Evolutionary conservation across 2,797 vertebrate genomes (phyloP).

Genomic region (Pampus argenteus): DNA sequence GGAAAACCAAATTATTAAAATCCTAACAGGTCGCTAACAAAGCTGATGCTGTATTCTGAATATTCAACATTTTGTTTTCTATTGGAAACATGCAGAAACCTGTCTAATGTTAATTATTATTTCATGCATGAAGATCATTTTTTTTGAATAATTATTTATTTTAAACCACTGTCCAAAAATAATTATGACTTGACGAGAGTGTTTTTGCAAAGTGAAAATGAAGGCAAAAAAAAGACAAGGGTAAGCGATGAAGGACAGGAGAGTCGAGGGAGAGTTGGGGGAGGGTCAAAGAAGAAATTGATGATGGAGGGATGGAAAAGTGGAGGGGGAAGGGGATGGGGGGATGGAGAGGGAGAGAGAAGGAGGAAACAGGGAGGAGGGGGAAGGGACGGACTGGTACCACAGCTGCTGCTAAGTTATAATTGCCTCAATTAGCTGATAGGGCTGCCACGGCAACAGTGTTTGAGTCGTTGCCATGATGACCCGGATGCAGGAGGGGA

Average conservation of each 20-base stretch:
- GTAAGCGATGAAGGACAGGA: background rate
- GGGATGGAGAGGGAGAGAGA: conserved; percentile 35
- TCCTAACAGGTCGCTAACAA: background rate
- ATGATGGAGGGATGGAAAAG: conserved; percentile 37
- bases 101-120: background rate
- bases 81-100: background rate
- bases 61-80: background rate
- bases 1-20: background rate
- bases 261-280: conserved; percentile 7
- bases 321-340: conserved; percentile 37
- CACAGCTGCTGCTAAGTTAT: conserved; percentile 73
- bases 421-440: conserved; percentile 84
- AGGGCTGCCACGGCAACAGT: conserved; percentile 70
- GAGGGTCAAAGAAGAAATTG: conserved; percentile 31
- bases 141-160: too few relatives aligned
- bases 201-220: background rate
- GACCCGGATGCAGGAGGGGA: conserved; percentile 32
- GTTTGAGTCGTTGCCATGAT: conserved; percentile 75
- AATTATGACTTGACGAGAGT: background rate
- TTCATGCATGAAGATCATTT: background rate
- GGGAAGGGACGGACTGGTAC: conserved; percentile 29
- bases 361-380: conserved; percentile 32
- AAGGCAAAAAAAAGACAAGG: background rate
- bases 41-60: background rate
- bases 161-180: background rate